phyloP scores from a whole-genome alignment of 2,797 vertebrate species.

The Malurus splendens region DNA sequence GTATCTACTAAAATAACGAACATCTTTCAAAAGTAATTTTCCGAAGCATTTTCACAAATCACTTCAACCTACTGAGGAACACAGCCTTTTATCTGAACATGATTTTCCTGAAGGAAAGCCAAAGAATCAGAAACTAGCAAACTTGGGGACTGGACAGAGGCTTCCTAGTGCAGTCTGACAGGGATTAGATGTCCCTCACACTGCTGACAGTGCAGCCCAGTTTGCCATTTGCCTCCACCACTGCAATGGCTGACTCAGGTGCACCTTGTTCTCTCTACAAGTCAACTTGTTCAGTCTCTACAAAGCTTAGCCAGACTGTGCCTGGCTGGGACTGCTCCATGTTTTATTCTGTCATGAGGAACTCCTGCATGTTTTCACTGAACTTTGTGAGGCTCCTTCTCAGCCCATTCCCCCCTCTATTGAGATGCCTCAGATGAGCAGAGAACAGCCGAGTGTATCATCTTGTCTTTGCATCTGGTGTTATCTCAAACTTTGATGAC shows the following conservation, averaged over 20 bases:
- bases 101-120: background rate
- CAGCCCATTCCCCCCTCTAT: background rate
- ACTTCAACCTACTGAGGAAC: background rate
- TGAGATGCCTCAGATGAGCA: background rate
- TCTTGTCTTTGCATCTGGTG: background rate
- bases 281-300: no score
- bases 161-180: background rate
- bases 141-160: background rate
- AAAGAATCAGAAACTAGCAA: background rate
- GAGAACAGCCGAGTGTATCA: background rate
- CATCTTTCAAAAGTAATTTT: background rate
- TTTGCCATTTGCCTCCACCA: background rate
- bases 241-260: accelerated
- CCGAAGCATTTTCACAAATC: background rate
- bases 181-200: background rate
- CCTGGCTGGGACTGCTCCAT: background rate
- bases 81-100: background rate
- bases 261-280: background rate
- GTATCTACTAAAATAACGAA: background rate
- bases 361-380: background rate
- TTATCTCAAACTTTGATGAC: background rate
- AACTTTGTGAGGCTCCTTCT: background rate
- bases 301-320: background rate
- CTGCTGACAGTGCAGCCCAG: background rate
- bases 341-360: background rate